Evolutionary conservation across 2,888 invertebrate genomes (phyloP).

Genomic region (Microplitis manilae): DNA sequence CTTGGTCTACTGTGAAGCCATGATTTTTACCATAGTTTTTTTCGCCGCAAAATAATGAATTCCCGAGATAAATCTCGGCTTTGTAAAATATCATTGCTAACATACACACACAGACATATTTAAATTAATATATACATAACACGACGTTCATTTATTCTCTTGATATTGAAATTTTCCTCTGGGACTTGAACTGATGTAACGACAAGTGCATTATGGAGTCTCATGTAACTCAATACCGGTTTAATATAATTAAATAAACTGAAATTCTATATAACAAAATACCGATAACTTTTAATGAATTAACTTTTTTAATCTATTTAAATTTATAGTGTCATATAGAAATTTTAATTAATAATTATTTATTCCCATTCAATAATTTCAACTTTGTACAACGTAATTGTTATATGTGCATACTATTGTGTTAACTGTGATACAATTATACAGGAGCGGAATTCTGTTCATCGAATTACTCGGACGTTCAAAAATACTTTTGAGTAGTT

Average conservation of each 20-base stretch:
- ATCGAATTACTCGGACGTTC: too few species aligned
- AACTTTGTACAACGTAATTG: too few species aligned
- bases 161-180: conserved; percentile 13
- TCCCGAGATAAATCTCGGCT: conserved; percentile 57
- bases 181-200: conserved; percentile 12
- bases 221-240: background rate
- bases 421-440: too few species aligned
- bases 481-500: too few species aligned
- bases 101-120: background rate
- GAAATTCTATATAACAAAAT: background rate
- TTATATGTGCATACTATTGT: too few species aligned
- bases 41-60: conserved; percentile 54
- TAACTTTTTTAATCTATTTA: background rate
- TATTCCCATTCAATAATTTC: too few species aligned
- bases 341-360: too few species aligned
- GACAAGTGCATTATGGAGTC: background rate
- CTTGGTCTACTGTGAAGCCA: conserved; percentile 29
- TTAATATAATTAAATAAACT: background rate
- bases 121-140: background rate
- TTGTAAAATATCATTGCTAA: conserved; percentile 39
- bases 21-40: conserved; percentile 54
- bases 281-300: background rate
- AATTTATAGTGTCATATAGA: too few species aligned
- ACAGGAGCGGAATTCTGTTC: too few species aligned
- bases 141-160: conserved; percentile 1